Evolutionary conservation across 92 coral and sea anemone genomes (phyloP), one percentile per base, ranked within the genome.

Genomic region (Virgularia gustaviana): DNA sequence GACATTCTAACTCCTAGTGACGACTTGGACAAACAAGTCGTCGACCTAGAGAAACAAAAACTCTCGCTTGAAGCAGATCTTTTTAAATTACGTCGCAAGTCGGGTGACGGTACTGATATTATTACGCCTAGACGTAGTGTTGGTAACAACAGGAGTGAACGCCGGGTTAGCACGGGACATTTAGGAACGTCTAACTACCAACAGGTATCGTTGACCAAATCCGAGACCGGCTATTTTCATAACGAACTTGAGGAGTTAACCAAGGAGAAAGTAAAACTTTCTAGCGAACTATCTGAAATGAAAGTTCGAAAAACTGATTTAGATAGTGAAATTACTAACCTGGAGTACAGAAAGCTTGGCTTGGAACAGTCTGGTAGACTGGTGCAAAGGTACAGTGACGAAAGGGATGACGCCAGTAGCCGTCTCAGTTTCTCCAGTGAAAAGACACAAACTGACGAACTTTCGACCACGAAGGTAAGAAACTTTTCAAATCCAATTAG

Each of bases 201-300:
- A 18, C 29, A 15, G 10, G 75, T 27, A 35, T 57, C 11, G 10
- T 23, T 11, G 16, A 16, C 55, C 4, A 11, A 44, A 24, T 15
- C 5, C 68, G 23, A 61, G 23, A 61, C 20, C 36, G 42, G 22
- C 33, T 39, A 47, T 24, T 51, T 68, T 15, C 75, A 68, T 0
- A 42, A 49, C 32, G 75, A 49, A 20, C 31, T 68, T 49, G 45
- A 68, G 2, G 75, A 61, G 20, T 28, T 68, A 12, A 47, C 60
- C 8, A 41, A 84, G 25, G 88, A 89, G 57, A 89, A 81, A 63
- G 49, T 38, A 18, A 84, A 87, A 43, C 82, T 94, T 10, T 86
- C 90, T 27, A 73, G 78, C 67, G 88, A 94, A 75, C 78, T 94
- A 10, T 68, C 59, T n/a, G 88, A 85, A 66, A 49, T 94, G 81